Evolutionary conservation across 2,113 vertebrate genomes (phyloP), one percentile per base, ranked within the genome.

Genomic region (Alethe diademata): DNA sequence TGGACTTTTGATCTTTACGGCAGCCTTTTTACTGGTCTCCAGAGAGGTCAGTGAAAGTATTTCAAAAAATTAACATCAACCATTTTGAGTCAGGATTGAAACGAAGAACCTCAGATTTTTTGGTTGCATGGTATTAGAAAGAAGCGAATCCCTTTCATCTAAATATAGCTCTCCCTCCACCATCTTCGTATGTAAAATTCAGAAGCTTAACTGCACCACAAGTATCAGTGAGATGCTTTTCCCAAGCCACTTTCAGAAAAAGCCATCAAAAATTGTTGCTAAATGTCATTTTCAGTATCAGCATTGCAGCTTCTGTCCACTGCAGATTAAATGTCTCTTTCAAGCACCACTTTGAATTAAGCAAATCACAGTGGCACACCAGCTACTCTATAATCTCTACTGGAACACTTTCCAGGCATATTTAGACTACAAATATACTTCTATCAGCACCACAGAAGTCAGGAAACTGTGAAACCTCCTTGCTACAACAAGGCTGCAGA

Each of bases 261-360:
- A 93, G 23, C 65, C 80, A 96, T 83, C 91, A 95, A 62, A 96
- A 96, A 96, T 71, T 86, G 69, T 93, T 86, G 67, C 84, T 95
- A 76, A 93, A 86, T 94, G 88, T 90, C 85, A 97, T 92, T 91
- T 92, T 80, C 72, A 65, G 45, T 95, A 96, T 93, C 88, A 95
- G 80, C 22, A 86, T 67, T 93, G 65, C 81, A 89, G 85, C 61
- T 95, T 92, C 95, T 93, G 91, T 83, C 94, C 96, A 96, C 47
- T 78, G 79, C 40, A 92, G 92, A 84, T 93, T 92, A 88, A 95
- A 92, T 76, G 81, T 78, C 67, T 92, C 78, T 95, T 94, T 88
- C 93, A 96, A 95, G 90, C 88, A 94, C 75, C 51, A 64, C 93
- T 88, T 95, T 94, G 90, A 96, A 95, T 94, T 95, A 95, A 92